These are phyloP conservation scores for Epistrophella euchroma DNA, from an alignment of 2,888 invertebrate species.

Conservation along the genomic window DNA sequence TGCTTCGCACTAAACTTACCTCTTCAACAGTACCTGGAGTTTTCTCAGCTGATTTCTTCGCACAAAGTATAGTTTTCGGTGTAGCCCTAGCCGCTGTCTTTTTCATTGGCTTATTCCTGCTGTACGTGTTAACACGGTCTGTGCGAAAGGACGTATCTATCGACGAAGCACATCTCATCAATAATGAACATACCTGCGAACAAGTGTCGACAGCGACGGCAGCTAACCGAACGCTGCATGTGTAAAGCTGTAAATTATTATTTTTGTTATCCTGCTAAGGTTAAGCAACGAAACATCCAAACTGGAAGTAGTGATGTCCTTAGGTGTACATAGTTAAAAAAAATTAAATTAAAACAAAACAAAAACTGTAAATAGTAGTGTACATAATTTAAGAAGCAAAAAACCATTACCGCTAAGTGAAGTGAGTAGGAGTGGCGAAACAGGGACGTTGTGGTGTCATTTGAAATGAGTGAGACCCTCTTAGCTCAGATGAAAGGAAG, in stretches of 20 bases:
- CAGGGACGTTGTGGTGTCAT: constrained; percentile 46
- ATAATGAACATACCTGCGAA: constrained; percentile 77
- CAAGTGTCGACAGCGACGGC: constrained; percentile 74
- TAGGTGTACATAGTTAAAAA: constrained; percentile 71
- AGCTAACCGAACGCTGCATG: constrained; percentile 78
- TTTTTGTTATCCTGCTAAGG: constrained; percentile 54
- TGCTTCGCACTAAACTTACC: constrained; percentile 77
- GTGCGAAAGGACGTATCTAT: constrained; percentile 77
- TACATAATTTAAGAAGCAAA: constrained; percentile 68
- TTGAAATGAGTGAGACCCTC: constrained; percentile 63
- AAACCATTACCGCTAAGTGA: constrained; percentile 42
- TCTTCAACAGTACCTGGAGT: constrained; percentile 60
- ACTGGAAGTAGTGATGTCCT: constrained; percentile 68
- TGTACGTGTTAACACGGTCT: constrained; percentile 77
- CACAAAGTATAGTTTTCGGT: constrained; percentile 77
- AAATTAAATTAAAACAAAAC: constrained; percentile 48
- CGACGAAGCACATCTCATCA: constrained; percentile 78
- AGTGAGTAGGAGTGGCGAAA: constrained; percentile 45
- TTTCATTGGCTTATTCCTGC: constrained; percentile 77
- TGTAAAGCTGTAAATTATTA: constrained; percentile 75
- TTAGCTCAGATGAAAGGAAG: constrained; percentile 24
- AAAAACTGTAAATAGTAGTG: constrained; percentile 72
- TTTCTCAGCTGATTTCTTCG: constrained; percentile 66
- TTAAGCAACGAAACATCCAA: constrained; percentile 72
- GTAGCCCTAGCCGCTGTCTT: constrained; percentile 77